Conservation (phyloP, 2,888 invertebrate species). For the Rhamnusium bicolor region DNA sequence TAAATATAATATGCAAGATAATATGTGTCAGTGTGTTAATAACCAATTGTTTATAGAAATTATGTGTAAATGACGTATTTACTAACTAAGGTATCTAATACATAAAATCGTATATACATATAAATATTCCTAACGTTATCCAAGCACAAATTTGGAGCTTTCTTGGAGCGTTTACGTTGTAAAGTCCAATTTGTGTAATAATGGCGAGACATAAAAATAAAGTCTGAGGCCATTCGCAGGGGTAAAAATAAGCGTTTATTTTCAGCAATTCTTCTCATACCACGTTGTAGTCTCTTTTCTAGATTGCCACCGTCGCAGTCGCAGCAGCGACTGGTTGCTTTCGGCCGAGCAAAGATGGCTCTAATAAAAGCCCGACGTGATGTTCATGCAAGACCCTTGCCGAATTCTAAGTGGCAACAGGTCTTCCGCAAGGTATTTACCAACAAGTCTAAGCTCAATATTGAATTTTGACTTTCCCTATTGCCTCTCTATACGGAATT, state of each 20-base stretch:
- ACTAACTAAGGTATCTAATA: no score
- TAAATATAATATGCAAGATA: no score
- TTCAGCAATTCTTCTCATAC: conserved; percentile 61
- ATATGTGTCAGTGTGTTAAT: no score
- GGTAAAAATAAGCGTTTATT: conserved; percentile 58
- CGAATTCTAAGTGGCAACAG: conserved; percentile 69
- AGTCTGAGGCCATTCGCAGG: conserved; percentile 48
- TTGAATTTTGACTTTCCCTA: conserved; percentile 64
- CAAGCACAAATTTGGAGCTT: conserved; percentile 47
- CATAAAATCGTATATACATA: conserved; percentile 34
- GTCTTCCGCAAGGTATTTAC: conserved; percentile 63
- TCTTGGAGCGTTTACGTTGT: conserved; percentile 51
- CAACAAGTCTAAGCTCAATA: conserved; percentile 62
- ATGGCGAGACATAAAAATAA: conserved; percentile 58
- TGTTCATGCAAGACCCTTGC: conserved; percentile 64
- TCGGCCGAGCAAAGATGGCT: conserved; percentile 66
- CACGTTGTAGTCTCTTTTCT: conserved; percentile 64
- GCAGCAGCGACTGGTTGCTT: conserved; percentile 64
- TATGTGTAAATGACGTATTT: no score
- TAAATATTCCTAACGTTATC: conserved; percentile 47
- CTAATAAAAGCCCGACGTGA: conserved; percentile 69
- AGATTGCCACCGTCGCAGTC: conserved; percentile 56
- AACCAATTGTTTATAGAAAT: no score
- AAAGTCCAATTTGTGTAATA: conserved; percentile 60
- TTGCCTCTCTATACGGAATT: conserved; percentile 49